Conservation (phyloP, 2,797 vertebrate genomes). For the Cetoscarus ocellatus region DNA sequence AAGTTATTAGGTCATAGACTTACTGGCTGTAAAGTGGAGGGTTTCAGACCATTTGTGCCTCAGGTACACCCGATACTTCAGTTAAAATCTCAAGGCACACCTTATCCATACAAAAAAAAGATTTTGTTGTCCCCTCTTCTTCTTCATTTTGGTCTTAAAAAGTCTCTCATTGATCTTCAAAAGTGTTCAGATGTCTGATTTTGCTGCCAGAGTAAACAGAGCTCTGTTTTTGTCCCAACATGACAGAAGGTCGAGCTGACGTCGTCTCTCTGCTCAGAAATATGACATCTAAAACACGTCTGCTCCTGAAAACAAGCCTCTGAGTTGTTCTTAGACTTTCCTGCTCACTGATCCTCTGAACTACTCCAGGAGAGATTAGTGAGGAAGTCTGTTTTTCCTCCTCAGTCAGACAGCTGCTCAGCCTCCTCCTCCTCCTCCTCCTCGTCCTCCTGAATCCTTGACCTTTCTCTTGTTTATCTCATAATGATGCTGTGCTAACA, state of each 20-base stretch:
- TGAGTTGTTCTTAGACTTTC: neutral
- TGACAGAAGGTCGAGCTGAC: conserved; percentile 25
- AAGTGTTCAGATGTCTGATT: no score
- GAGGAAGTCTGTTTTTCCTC: neutral
- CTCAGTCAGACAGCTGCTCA: neutral
- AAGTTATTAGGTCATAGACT: no score
- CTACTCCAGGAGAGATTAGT: neutral
- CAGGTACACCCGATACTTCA: no score
- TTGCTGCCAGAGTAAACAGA: neutral
- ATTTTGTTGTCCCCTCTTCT: no score
- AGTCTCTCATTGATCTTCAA: no score
- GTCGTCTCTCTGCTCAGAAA: conserved; percentile 11
- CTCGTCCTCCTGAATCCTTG: neutral
- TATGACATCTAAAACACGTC: neutral
- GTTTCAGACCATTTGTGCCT: no score
- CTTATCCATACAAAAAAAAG: no score
- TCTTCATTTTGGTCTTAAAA: no score
- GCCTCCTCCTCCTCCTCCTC: neutral
- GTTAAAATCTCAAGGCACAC: no score
- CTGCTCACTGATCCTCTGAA: neutral
- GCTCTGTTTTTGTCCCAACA: conserved; percentile 1
- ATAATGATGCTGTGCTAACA: neutral
- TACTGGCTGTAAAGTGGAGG: no score
- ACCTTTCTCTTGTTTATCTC: conserved; percentile 18
- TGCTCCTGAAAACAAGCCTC: conserved; percentile 3